Evolutionary conservation across 1,140 invertebrate species (phyloP).

Genomic region (Zophobas morio): DNA sequence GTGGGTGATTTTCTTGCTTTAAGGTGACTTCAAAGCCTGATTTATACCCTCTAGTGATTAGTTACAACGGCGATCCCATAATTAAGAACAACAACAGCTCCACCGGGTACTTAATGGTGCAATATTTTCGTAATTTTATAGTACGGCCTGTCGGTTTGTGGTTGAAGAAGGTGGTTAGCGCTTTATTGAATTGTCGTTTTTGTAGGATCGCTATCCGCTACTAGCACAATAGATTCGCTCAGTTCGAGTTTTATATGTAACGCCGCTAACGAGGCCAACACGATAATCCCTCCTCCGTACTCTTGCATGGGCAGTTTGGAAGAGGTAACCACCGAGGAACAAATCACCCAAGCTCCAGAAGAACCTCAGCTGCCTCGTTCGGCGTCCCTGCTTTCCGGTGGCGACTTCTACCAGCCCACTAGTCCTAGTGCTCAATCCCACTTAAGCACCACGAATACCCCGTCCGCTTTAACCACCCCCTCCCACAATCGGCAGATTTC

Average conservation of each 20-base stretch:
- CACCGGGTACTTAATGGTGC: slow-evolving; percentile 84
- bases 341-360: slow-evolving; percentile 11
- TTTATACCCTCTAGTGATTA: slow-evolving; percentile 86
- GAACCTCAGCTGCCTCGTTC: slow-evolving; percentile 49
- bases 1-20: slow-evolving; percentile 36
- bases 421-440: slow-evolving; percentile 44
- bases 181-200: slow-evolving; percentile 18
- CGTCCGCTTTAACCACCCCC: slow-evolving; percentile 7
- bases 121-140: slow-evolving; percentile 84
- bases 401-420: slow-evolving; percentile 43
- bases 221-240: slow-evolving; percentile 85
- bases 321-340: slow-evolving; percentile 68
- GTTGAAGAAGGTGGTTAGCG: slow-evolving; percentile 1
- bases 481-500: slow-evolving; percentile 48
- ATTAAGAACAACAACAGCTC: slow-evolving; percentile 76
- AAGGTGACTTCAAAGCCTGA: slow-evolving; percentile 89
- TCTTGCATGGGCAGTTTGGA: slow-evolving; percentile 83
- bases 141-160: slow-evolving; percentile 75
- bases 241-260: slow-evolving; percentile 88
- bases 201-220: slow-evolving; percentile 81
- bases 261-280: slow-evolving; percentile 85
- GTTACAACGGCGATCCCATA: slow-evolving; percentile 75
- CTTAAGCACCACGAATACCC: slow-evolving; percentile 34
- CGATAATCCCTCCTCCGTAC: slow-evolving; percentile 84
- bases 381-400: slow-evolving; percentile 53